Conservation (phyloP, 2,888 invertebrate species). For the Lasioglossum pauxillum region DNA sequence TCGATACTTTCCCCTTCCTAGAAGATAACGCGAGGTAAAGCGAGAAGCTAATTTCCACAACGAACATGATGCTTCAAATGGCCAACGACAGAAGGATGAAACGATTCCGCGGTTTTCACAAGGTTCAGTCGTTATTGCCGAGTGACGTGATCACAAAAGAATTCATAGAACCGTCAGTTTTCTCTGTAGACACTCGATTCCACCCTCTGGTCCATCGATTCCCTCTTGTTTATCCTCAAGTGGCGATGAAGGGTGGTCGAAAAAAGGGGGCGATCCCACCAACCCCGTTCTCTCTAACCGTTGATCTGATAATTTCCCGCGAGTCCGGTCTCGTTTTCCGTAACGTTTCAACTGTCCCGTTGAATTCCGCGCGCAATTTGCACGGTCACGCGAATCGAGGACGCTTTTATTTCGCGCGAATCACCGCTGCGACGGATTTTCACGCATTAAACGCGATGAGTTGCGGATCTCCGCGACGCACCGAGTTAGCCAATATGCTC, state of each 20-base stretch:
- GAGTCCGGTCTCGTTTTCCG: conserved; percentile 36
- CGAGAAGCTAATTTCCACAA: neutral
- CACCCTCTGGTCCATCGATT: conserved; percentile 69
- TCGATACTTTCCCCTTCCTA: conserved; percentile 24
- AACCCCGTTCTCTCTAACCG: conserved; percentile 16
- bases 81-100: conserved; percentile 26
- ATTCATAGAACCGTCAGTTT: conserved; percentile 65
- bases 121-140: conserved; percentile 46
- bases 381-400: conserved; percentile 7
- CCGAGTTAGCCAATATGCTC: conserved; percentile 27
- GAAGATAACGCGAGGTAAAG: no score
- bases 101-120: conserved; percentile 52
- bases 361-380: conserved; percentile 4
- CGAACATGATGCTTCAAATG: neutral
- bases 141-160: conserved; percentile 64
- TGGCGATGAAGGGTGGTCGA: conserved; percentile 60
- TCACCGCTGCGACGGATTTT: conserved; percentile 5
- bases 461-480: conserved; percentile 25
- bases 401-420: conserved; percentile 11
- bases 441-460: conserved; percentile 28
- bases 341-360: conserved; percentile 16
- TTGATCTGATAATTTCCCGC: conserved; percentile 58
- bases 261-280: conserved; percentile 45
- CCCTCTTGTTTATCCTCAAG: conserved; percentile 73
- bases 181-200: conserved; percentile 67